Base-by-base conservation (phyloP, 1,140 invertebrate genomes). In the Drosophila sp. region DNA sequence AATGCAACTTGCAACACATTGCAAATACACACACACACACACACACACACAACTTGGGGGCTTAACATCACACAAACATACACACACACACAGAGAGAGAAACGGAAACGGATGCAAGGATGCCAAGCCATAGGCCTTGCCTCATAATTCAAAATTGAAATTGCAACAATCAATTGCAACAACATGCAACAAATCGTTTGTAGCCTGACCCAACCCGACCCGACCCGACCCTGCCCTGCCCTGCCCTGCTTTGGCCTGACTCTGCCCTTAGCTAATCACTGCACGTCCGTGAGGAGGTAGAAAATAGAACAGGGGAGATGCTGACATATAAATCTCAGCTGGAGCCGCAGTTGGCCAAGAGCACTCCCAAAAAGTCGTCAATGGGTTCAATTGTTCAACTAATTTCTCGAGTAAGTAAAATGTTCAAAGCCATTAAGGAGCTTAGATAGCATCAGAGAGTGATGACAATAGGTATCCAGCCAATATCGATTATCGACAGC, bases 141-240 rank as follows among this genome's bases (percentile, higher is more conserved):
- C 76, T 80, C 80, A 91, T 91, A 91, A 91, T 91, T 91, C 89
- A 91, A 91, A 91, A 91, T 91, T 91, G 89, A 91, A 89, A 91
- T 91, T 91, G 89, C 89, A 91, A 91, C 89, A 91, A 91, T 91
- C 89, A 91, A 91, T 91, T 91, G 89, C 89, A 91, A 80, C 79
- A 86, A 89, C 84, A 89, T 89, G 85, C 84, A 89, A 89, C 84
- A 89, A 87, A 86, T 86, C 84, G 83, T 76, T 86, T 76, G 79
- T 77, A 78, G 76, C 78, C 80, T 70, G 58, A 56, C 56, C 68
- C 72, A 38, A 11, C 8, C 5, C 32, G 3, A 33, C 5, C 10
- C 25, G 8, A 7, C 44, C 44, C 25, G 3, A 7, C 1, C 41
- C 41, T 41, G 40, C n/a, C 23, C 1, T 25, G 44, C 17, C 44